Evolutionary conservation across 2,113 vertebrate genomes (phyloP).

Genomic region (Periophthalmus modestus): DNA sequence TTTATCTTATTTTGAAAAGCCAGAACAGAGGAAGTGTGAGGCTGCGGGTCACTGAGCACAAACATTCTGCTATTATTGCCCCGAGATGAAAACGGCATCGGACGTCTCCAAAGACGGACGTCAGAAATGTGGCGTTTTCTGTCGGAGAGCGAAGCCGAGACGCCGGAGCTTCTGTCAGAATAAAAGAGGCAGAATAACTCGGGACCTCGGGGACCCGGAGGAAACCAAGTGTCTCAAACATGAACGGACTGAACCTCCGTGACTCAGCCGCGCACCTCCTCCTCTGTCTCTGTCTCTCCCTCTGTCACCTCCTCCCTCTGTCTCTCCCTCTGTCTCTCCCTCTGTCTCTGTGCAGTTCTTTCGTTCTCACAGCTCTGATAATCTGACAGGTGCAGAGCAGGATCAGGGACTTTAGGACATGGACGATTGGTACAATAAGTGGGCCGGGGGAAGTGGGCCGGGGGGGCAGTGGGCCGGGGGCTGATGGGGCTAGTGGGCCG

Average conservation of each 20-base stretch:
- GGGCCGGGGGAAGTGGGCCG: no score
- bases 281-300: slow-evolving; percentile 24
- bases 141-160: slow-evolving; percentile 12
- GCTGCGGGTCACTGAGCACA: slow-evolving; percentile 1
- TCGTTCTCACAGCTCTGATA: slow-evolving; percentile 40
- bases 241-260: slow-evolving; percentile 70
- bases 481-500: no score
- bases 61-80: slow-evolving; percentile 9
- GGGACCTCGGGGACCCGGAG: slow-evolving; percentile 65
- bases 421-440: no score
- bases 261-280: slow-evolving; percentile 54
- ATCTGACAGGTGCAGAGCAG: slow-evolving; percentile 61
- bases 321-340: background rate
- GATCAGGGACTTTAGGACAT: slow-evolving; percentile 39
- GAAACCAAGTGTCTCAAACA: slow-evolving; percentile 77
- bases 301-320: slow-evolving; percentile 3
- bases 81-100: background rate
- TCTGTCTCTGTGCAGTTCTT: no score
- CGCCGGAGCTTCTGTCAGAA: slow-evolving; percentile 64
- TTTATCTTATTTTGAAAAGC: no score
- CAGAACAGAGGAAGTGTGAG: no score
- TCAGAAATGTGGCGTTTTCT: background rate
- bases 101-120: background rate
- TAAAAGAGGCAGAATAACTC: slow-evolving; percentile 75
- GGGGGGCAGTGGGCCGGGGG: no score